Conservation (phyloP, 2,797 vertebrate species). For the Sebastes oblongus region DNA sequence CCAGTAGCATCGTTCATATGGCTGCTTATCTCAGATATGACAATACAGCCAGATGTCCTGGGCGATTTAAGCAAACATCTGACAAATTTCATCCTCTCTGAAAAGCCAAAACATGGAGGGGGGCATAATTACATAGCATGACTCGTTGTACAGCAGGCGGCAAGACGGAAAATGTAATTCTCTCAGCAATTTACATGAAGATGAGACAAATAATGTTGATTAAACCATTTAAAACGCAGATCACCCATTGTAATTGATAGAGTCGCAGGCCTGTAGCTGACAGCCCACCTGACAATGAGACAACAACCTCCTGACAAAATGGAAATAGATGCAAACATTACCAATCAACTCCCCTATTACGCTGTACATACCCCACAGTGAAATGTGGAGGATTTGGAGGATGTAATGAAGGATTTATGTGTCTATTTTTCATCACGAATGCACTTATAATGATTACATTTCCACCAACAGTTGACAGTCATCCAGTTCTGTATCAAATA, state of each 20-base stretch:
- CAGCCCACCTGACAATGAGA: constrained; percentile 21
- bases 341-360: constrained; percentile 6
- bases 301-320: constrained; percentile 2
- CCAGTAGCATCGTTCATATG: constrained; percentile 29
- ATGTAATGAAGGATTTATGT: not conserved
- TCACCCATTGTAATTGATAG: constrained; percentile 33
- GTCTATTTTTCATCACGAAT: not conserved
- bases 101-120: constrained; percentile 26
- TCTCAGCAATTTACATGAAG: constrained; percentile 49
- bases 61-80: constrained; percentile 43
- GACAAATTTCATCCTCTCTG: constrained; percentile 40
- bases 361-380: not conserved
- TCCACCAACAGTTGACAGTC: not conserved
- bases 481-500: not conserved
- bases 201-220: constrained; percentile 39
- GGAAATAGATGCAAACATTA: constrained; percentile 16
- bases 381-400: not conserved
- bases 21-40: constrained; percentile 59
- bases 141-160: constrained; percentile 19
- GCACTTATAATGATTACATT: not conserved
- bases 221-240: constrained; percentile 40
- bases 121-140: constrained; percentile 33
- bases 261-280: constrained; percentile 1
- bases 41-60: constrained; percentile 64
- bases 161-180: constrained; percentile 40